These are phyloP conservation scores for Procavia capensis DNA, from an alignment of 2,113 vertebrate species.

Conservation along the genomic window DNA sequence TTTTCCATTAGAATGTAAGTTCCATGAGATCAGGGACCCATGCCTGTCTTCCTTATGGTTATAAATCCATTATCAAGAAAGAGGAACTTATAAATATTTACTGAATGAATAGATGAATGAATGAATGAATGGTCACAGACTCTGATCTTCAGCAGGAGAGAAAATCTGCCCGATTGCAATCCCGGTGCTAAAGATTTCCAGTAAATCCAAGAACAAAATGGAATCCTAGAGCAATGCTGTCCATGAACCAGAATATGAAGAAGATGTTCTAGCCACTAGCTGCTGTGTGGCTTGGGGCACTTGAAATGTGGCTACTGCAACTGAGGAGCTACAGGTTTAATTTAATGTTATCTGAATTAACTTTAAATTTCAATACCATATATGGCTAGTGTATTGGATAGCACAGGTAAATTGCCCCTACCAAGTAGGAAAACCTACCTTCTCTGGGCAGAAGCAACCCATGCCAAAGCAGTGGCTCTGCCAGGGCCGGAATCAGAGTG, in stretches of 20 bases:
- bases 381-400: not conserved
- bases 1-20: not conserved
- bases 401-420: not conserved
- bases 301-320: not conserved
- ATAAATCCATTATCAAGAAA: not conserved
- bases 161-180: not conserved
- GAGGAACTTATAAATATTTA: not conserved
- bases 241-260: no score
- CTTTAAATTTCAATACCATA: not conserved
- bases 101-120: not conserved
- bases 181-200: not conserved
- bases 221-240: not conserved
- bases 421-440: not conserved
- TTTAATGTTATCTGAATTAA: not conserved
- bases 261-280: not conserved
- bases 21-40: not conserved
- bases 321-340: not conserved
- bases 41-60: not conserved
- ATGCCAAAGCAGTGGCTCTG: not conserved
- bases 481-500: not conserved
- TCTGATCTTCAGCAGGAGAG: not conserved
- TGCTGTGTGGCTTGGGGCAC: not conserved
- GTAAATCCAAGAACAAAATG: not conserved
- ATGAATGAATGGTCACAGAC: not conserved
- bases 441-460: not conserved